Percentiles rank a stretch among this genome's conserved stretches.
Conservation (phyloP, 1,140 invertebrate genomes). For the Popillia japonica region DNA sequence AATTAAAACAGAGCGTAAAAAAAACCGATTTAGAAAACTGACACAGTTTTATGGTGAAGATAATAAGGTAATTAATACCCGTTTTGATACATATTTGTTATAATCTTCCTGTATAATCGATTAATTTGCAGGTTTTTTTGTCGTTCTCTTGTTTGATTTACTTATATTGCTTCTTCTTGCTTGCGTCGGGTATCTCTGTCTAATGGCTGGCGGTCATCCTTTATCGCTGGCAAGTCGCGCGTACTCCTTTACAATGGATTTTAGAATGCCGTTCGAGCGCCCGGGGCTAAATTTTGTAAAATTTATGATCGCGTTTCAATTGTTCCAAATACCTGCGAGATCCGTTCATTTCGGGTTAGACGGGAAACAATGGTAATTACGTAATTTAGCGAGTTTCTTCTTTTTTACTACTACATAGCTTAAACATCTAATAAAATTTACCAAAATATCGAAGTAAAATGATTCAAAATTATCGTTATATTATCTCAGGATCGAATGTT, state of each 20-base stretch:
- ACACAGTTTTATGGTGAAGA: slow-evolving; percentile 1
- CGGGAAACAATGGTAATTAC: slow-evolving; percentile 14
- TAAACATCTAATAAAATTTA: no score
- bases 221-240: not conserved
- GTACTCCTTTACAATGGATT: not conserved
- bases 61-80: slow-evolving; percentile 16
- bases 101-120: slow-evolving; percentile 5
- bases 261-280: not conserved
- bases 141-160: not conserved
- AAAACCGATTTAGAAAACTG: slow-evolving; percentile 7
- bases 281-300: not conserved
- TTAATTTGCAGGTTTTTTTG: not conserved
- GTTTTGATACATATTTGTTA: slow-evolving; percentile 8
- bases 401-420: no score
- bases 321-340: slow-evolving; percentile 10
- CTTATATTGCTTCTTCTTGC: not conserved
- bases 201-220: not conserved
- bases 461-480: not conserved
- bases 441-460: not conserved
- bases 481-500: not conserved
- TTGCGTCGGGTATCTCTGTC: not conserved
- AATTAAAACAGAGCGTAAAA: not conserved
- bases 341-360: not conserved
- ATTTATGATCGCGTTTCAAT: slow-evolving; percentile 11
- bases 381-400: not conserved